phyloP scores from a whole-genome alignment of 1,140 invertebrate species.

The Psilanteris sp. region DNA sequence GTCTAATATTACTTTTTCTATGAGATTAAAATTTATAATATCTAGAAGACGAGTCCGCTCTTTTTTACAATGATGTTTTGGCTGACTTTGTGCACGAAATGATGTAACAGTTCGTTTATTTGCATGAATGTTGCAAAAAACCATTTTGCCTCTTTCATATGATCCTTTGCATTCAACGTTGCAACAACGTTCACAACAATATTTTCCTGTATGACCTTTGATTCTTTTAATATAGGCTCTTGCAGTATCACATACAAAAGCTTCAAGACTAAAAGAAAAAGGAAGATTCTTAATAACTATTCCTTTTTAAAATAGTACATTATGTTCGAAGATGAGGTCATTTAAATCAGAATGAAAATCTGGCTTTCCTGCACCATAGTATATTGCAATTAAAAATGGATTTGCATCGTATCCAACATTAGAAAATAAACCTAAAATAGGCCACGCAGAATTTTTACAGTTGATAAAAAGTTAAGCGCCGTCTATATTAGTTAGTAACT shows the following conservation, averaged over 20 bases:
- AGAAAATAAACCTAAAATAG: conserved; percentile 26
- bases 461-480: conserved; percentile 17
- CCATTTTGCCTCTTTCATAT: not conserved
- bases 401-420: conserved; percentile 16
- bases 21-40: conserved; percentile 36
- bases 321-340: conserved; percentile 31
- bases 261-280: conserved; percentile 19
- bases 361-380: conserved; percentile 38
- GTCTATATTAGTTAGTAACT: conserved; percentile 36
- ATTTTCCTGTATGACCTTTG: conserved; percentile 27
- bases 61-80: conserved; percentile 39
- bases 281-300: not conserved
- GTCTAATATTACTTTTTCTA: conserved; percentile 39
- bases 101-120: conserved; percentile 27
- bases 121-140: conserved; percentile 7
- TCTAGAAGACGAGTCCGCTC: conserved; percentile 25
- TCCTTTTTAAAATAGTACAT: conserved; percentile 17
- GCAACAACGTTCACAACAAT: conserved; percentile 52
- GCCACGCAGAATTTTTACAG: conserved; percentile 20
- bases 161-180: conserved; percentile 2
- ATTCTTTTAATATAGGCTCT: no score
- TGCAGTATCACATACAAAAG: conserved; percentile 40
- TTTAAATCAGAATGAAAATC: conserved; percentile 12
- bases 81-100: conserved; percentile 34
- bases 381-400: conserved; percentile 47